Evolutionary conservation across 2,113 vertebrate species (phyloP).

Genomic region (Rhagologus leucostigma): DNA sequence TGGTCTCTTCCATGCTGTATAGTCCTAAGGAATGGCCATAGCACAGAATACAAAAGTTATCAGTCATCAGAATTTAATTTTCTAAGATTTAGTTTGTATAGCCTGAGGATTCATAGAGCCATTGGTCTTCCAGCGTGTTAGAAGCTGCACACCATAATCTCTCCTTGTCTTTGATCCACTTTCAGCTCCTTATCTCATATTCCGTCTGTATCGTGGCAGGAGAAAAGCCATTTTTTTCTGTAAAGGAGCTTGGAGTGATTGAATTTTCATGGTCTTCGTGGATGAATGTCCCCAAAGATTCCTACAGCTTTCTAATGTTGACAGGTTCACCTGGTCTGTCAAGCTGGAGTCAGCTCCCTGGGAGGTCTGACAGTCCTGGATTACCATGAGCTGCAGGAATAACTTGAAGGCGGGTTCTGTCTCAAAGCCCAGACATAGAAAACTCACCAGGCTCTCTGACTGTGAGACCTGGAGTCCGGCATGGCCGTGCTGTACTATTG

Average conservation of each 20-base stretch:
- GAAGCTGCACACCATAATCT: slow-evolving; percentile 30
- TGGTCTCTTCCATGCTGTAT: neutral
- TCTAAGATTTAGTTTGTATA: neutral
- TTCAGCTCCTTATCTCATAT: slow-evolving; percentile 40
- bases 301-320: neutral
- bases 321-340: slow-evolving; percentile 37
- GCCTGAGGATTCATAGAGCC: slow-evolving; percentile 17
- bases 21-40: neutral
- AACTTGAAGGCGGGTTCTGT: neutral
- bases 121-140: slow-evolving; percentile 33
- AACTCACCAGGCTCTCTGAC: neutral
- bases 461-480: neutral
- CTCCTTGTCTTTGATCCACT: slow-evolving; percentile 38
- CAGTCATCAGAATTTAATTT: neutral
- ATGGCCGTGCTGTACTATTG: neutral
- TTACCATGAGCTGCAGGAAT: neutral
- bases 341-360: neutral
- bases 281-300: neutral
- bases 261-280: neutral
- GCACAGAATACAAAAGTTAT: neutral
- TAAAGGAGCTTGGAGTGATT: neutral
- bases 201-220: neutral
- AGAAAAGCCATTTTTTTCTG: neutral
- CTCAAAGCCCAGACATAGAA: neutral
- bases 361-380: neutral